Conservation (phyloP, 2,797 vertebrate species). For the Pseudocheirus occidentalis region DNA sequence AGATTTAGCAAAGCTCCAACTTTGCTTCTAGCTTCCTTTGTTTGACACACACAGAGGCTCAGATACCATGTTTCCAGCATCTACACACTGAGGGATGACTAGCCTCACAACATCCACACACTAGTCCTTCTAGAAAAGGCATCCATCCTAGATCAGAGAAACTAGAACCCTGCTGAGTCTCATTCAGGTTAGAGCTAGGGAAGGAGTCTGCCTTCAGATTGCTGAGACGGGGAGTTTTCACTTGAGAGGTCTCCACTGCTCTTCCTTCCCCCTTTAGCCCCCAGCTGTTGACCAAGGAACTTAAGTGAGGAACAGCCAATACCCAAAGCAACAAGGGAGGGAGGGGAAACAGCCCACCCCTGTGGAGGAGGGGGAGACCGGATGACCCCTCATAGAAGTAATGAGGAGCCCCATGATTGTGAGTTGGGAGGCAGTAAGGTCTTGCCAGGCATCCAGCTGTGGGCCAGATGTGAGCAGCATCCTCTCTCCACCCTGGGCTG, state of each 20-base stretch:
- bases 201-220: constrained; percentile 8
- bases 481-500: constrained; percentile 46
- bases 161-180: neutral
- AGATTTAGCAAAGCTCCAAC: neutral
- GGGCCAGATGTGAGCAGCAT: constrained; percentile 67
- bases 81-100: neutral
- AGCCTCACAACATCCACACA: neutral
- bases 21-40: neutral
- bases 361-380: constrained; percentile 62
- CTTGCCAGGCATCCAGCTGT: constrained; percentile 62
- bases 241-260: neutral
- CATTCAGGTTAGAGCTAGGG: neutral
- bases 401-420: constrained; percentile 24
- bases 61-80: neutral
- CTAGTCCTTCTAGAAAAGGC: neutral
- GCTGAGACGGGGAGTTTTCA: neutral
- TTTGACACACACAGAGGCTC: neutral
- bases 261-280: constrained; percentile 56
- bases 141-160: neutral
- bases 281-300: constrained; percentile 60
- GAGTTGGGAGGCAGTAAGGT: constrained; percentile 12
- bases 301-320: constrained; percentile 46
- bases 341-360: constrained; percentile 46
- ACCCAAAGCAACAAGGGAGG: constrained; percentile 73
- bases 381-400: neutral